Conservation (phyloP, 2,888 invertebrate genomes). For the Amiota minor region DNA sequence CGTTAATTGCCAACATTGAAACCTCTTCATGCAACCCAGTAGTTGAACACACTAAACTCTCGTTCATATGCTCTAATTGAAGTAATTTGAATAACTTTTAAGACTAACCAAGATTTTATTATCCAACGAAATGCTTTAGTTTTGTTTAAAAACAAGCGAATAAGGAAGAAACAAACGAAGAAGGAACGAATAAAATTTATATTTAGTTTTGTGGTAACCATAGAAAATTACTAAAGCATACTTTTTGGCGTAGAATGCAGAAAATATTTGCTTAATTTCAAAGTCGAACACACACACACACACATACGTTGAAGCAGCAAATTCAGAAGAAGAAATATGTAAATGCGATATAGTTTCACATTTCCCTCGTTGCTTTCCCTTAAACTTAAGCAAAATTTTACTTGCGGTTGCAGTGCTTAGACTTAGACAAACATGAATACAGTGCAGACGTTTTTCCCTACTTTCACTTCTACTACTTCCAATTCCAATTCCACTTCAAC, state of each 20-base stretch:
- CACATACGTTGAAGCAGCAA: not conserved
- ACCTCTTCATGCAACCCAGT: no score
- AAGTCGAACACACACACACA: slow-evolving; percentile 13
- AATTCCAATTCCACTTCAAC: not conserved
- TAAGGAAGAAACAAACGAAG: no score
- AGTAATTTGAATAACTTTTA: slow-evolving; percentile 18
- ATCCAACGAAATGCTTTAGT: not conserved
- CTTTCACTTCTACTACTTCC: not conserved
- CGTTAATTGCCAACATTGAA: no score
- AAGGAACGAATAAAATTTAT: no score
- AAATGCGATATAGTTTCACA: slow-evolving; percentile 7
- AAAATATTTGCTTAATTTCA: slow-evolving; percentile 20
- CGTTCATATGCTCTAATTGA: slow-evolving; percentile 19
- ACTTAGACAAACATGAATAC: not conserved
- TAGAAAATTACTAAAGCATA: slow-evolving; percentile 11
- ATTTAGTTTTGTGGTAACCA: not conserved
- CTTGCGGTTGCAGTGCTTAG: slow-evolving; percentile 16
- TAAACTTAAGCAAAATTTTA: slow-evolving; percentile 22
- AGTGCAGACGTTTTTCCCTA: not conserved
- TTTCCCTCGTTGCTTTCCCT: slow-evolving; percentile 21
- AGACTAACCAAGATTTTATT: not conserved
- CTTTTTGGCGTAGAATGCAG: slow-evolving; percentile 15
- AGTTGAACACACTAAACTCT: not conserved
- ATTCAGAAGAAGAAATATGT: not conserved
- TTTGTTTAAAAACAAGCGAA: not conserved